A percentile compares a stretch with the other conserved stretches of the same genome.
Evolutionary conservation across 2,888 invertebrate genomes (phyloP).

Genomic region (Cephalotes varians): DNA sequence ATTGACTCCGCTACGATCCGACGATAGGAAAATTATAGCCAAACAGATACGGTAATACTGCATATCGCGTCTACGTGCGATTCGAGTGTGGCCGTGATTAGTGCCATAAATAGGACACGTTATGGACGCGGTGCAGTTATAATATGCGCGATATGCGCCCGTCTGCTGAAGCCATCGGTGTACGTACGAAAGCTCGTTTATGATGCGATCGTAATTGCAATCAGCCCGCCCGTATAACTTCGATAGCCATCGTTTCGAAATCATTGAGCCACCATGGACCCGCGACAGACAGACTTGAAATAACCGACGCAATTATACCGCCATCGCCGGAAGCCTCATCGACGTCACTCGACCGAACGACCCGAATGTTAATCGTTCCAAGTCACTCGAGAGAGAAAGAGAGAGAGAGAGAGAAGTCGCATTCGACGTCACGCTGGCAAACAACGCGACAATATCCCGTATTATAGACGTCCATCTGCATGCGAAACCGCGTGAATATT

Average conservation of each 20-base stretch:
- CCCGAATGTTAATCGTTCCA: conserved; percentile 64
- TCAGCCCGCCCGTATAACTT: conserved; percentile 56
- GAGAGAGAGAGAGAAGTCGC: not conserved
- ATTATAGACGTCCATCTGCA: not conserved
- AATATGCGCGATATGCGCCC: conserved; percentile 48
- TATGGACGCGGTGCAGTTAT: conserved; percentile 57
- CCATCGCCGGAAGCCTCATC: conserved; percentile 57
- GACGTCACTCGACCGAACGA: conserved; percentile 62
- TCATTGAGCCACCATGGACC: conserved; percentile 38
- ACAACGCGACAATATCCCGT: not conserved
- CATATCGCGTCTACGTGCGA: conserved; percentile 69
- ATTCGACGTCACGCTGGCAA: conserved; percentile 3
- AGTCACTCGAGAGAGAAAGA: conserved; percentile 57
- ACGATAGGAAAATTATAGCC: conserved; percentile 46
- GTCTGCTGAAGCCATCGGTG: conserved; percentile 44
- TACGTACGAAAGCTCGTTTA: conserved; percentile 47
- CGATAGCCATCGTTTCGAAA: conserved; percentile 60
- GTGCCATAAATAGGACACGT: conserved; percentile 63
- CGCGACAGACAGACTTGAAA: conserved; percentile 56
- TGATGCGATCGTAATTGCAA: conserved; percentile 57
- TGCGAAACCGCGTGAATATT: conserved; percentile 6
- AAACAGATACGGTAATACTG: conserved; percentile 46
- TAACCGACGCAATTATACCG: conserved; percentile 65
- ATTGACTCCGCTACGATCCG: conserved; percentile 44
- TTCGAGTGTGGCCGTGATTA: conserved; percentile 66